Percentiles rank a stretch among this genome's conserved stretches.
Conservation (phyloP, 2,888 invertebrate species). For the Xylota sylvarum region DNA sequence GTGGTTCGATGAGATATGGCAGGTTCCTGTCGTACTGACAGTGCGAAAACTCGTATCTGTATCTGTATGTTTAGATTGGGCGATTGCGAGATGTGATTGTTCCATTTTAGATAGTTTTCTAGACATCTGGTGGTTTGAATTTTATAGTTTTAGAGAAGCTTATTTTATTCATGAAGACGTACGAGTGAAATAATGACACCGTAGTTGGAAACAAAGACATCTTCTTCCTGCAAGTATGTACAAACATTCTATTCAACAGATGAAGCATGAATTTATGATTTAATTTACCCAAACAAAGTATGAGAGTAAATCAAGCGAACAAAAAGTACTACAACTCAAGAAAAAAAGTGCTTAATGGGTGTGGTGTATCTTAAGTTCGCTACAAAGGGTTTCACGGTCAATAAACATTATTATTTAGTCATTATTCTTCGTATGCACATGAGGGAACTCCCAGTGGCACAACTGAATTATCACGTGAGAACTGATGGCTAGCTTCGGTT, state of each 20-base stretch:
- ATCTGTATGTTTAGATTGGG: too few relatives aligned
- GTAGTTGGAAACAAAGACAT: neutral
- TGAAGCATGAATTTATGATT: constrained; percentile 26
- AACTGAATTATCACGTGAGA: constrained; percentile 29
- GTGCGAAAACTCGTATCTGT: too few relatives aligned
- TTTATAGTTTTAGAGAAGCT: too few relatives aligned
- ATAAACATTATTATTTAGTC: constrained; percentile 18
- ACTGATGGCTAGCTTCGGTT: constrained; percentile 21
- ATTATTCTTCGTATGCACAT: neutral
- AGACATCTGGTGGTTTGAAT: too few relatives aligned
- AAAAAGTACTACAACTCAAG: neutral
- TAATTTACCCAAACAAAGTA: constrained; percentile 2
- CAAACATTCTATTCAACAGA: neutral
- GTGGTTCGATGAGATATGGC: neutral
- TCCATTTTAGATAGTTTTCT: too few relatives aligned
- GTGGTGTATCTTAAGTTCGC: constrained; percentile 23
- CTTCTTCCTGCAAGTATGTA: neutral
- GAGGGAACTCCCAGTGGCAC: neutral
- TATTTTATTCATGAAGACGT: too few relatives aligned
- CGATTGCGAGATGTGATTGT: too few relatives aligned
- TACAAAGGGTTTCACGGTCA: constrained; percentile 6
- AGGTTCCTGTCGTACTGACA: neutral
- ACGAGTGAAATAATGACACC: too few relatives aligned
- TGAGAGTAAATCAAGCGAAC: constrained; percentile 4
- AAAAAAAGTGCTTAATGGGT: neutral